A percentile compares a stretch with the other conserved stretches of the same genome.
Conservation (phyloP, 2,888 invertebrate species). For the Nemapogon koenigi region DNA sequence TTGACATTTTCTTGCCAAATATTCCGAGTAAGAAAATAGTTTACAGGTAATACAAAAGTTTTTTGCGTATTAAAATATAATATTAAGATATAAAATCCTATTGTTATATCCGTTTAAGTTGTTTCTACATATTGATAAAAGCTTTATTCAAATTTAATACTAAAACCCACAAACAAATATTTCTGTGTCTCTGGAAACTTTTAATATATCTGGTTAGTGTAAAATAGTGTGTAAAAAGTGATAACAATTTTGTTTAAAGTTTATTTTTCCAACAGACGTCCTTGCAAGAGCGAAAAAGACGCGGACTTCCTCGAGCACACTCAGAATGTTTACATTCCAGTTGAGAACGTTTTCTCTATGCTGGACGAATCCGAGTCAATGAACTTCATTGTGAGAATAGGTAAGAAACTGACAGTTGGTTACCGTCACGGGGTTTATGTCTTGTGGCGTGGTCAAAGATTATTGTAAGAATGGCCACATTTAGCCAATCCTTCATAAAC, state of each 20-base stretch:
- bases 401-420: too few species aligned
- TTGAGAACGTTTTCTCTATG: constrained; percentile 61
- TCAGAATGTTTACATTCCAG: constrained; percentile 60
- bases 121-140: neutral
- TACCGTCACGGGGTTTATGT: too few species aligned
- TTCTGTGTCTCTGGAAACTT: neutral
- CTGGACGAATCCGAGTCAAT: constrained; percentile 45
- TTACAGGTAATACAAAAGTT: constrained; percentile 31
- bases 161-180: neutral
- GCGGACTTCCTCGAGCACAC: constrained; percentile 59
- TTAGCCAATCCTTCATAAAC: too few species aligned
- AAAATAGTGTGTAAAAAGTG: too few species aligned
- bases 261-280: constrained; percentile 38
- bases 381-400: constrained; percentile 53
- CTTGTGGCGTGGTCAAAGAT: too few species aligned
- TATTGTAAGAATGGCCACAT: too few species aligned
- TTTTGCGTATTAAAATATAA: neutral
- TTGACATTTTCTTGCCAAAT: constrained; percentile 52
- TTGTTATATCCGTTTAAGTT: too few species aligned
- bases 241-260: too few species aligned
- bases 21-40: constrained; percentile 52
- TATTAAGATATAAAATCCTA: too few species aligned
- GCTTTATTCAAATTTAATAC: neutral
- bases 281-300: constrained; percentile 58
- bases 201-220: neutral